Conservation (phyloP, 2,797 vertebrate genomes). For the Pseudochaenichthys georgianus region DNA sequence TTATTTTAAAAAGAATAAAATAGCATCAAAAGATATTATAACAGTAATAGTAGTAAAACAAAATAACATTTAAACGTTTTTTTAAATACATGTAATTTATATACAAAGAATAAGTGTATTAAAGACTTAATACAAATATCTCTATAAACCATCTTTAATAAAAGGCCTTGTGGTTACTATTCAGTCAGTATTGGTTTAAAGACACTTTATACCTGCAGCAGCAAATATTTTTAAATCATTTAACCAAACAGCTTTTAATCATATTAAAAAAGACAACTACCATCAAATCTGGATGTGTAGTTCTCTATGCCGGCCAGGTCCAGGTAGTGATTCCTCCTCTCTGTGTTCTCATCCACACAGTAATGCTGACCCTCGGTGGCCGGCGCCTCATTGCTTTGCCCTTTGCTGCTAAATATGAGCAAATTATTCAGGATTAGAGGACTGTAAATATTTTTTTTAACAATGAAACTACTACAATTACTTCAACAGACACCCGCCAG, state of each 20-base stretch:
- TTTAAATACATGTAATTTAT: too few relatives aligned
- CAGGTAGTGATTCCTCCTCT: conserved; percentile 91
- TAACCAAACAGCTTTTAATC: background rate
- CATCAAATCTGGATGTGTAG: conserved; percentile 89
- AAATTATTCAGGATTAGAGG: background rate
- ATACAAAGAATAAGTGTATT: too few relatives aligned
- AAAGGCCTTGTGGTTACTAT: too few relatives aligned
- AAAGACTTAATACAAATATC: too few relatives aligned
- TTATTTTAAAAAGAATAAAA: too few relatives aligned
- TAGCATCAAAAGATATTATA: too few relatives aligned
- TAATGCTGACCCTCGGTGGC: conserved; percentile 83
- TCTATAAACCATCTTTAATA: too few relatives aligned
- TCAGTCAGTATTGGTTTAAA: too few relatives aligned
- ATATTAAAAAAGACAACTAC: conserved; percentile 50
- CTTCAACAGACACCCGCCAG: background rate
- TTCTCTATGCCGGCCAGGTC: conserved; percentile 91
- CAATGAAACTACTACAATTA: background rate
- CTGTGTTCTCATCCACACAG: conserved; percentile 91
- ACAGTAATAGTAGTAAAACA: too few relatives aligned
- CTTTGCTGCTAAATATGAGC: conserved; percentile 61
- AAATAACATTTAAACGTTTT: too few relatives aligned
- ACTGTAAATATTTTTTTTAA: background rate
- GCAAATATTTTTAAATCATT: too few relatives aligned
- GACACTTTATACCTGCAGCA: too few relatives aligned
- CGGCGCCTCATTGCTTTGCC: conserved; percentile 72